These are phyloP conservation scores for Papilio polytes DNA, from an alignment of 1,140 invertebrate species.

Conservation along the genomic window DNA sequence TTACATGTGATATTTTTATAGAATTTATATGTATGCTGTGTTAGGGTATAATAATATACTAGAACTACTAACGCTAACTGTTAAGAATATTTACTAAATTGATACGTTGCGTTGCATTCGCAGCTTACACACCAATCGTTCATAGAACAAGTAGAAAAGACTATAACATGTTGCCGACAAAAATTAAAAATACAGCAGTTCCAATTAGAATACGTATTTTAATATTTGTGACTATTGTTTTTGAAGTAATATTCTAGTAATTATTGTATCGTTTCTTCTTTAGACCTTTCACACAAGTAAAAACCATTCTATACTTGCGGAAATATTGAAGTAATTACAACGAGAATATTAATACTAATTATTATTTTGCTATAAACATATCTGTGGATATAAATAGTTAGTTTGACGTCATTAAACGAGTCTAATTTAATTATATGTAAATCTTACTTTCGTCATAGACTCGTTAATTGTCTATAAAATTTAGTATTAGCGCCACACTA, in stretches of 20 bases:
- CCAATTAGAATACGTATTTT: background rate
- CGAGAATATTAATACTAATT: background rate
- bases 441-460: conserved; percentile 8
- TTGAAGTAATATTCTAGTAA: background rate
- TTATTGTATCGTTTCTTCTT: background rate
- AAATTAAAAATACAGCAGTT: background rate
- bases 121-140: background rate
- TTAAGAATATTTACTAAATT: background rate
- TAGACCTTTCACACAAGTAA: background rate
- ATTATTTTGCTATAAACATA: background rate
- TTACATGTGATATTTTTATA: background rate
- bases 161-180: background rate
- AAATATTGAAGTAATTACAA: background rate
- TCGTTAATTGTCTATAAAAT: background rate
- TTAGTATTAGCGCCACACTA: background rate
- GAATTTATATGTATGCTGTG: background rate
- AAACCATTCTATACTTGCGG: background rate
- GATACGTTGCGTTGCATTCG: background rate
- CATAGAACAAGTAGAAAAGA: background rate
- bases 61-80: background rate
- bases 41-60: background rate
- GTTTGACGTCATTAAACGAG: background rate
- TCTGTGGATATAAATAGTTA: background rate
- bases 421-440: background rate
- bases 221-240: background rate